These are phyloP conservation scores for Lutjanus argentimaculatus DNA, from an alignment of 2,797 vertebrate species.

Conservation along the genomic window DNA sequence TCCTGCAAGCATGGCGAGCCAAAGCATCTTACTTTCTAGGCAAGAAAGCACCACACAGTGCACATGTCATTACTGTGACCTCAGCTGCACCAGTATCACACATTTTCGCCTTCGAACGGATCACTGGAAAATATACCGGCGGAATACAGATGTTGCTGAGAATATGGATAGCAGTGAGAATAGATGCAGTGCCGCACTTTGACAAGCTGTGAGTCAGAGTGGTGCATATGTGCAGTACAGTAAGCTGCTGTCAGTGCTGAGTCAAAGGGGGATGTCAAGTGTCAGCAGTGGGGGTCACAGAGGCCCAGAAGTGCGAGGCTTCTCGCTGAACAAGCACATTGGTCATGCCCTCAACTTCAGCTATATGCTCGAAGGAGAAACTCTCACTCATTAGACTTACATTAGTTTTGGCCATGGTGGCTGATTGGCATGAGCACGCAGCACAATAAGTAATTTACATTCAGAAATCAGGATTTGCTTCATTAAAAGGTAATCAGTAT, in stretches of 20 bases:
- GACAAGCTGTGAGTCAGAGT: conserved; percentile 50
- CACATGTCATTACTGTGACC: conserved; percentile 51
- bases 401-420: conserved; percentile 2
- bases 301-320: conserved; percentile 32
- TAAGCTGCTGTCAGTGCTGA: conserved; percentile 60
- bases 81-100: conserved; percentile 30
- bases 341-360: conserved; percentile 28
- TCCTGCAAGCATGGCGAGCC: conserved; percentile 60
- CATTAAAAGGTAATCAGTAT: conserved; percentile 46
- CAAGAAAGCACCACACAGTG: conserved; percentile 31
- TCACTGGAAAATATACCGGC: neutral
- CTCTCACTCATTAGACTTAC: conserved; percentile 35
- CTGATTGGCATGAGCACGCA: neutral
- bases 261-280: conserved; percentile 62
- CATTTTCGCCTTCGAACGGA: neutral
- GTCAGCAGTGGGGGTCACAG: conserved; percentile 61
- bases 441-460: conserved; percentile 15
- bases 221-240: conserved; percentile 43
- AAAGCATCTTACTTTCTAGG: conserved; percentile 63
- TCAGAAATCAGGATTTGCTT: conserved; percentile 39
- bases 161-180: neutral
- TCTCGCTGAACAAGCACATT: conserved; percentile 58
- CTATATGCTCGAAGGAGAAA: conserved; percentile 11
- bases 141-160: conserved; percentile 4
- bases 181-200: conserved; percentile 40